Base-by-base conservation (phyloP, 2,888 invertebrate species). In the Drosophila mimetica region DNA sequence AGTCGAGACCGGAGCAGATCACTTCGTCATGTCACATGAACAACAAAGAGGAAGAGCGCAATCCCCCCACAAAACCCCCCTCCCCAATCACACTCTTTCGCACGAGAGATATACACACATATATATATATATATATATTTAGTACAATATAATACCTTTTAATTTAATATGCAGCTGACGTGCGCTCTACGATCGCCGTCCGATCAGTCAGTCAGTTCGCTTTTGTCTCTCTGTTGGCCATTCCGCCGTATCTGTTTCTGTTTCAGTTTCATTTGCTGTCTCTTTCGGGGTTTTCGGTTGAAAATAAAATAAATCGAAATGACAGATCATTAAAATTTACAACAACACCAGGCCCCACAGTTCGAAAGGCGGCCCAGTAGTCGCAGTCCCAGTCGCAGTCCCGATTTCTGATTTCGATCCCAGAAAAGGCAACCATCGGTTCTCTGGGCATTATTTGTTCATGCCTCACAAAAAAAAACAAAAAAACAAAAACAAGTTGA, bases 311-410 rank as follows among this genome's bases (percentile, higher is more conserved):
- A 91, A 90, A 90, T 91, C 91, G 91, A 90, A 90, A 91, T 90
- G 90, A 91, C 91, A 91, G 91, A 91, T 91, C 91, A 90, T 91
- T 90, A 90, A 91, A 90, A 87, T 89, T 87, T 78, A 87, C 80
- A 88, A 86, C 83, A 86, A 84, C 86, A 81, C 57, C 67, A 77
- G 59, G 57, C 36, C 47, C 57, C 37, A 36, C 36, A 41, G 39
- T 64, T 60, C 25, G 25, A 54, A 58, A 18, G 22, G 13, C 14
- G 22, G 13, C 14, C 42, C 42, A 64, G 58, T 39, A 44, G 25
- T 44, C 42, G 4, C 41, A 41, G 37, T 39, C 32, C 9, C 36
- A 34, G 65, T 58, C 58, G 44, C 52, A 64, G 59, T 39, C 16
- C 39, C 32, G 37, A 47, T 57, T 57, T 25, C 55, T 14, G 28